Conservation (phyloP, 2,113 vertebrate genomes). For the Myrmecobius fasciatus region DNA sequence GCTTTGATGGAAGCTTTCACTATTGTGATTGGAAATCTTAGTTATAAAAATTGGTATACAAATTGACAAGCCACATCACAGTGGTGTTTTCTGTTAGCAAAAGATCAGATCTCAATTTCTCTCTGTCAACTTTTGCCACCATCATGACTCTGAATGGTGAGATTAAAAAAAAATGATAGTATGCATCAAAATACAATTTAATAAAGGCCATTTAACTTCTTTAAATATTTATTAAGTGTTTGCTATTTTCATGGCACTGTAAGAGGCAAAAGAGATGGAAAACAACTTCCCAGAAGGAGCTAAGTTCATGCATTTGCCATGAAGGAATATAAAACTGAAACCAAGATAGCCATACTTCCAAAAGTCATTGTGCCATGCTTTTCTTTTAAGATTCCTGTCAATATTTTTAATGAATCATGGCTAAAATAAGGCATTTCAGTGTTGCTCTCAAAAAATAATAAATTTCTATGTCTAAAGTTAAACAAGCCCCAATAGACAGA, state of each 20-base stretch:
- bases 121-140: background rate
- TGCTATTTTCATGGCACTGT: background rate
- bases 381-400: constrained; percentile 37
- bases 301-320: constrained; percentile 8
- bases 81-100: constrained; percentile 26
- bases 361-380: constrained; percentile 59
- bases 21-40: constrained; percentile 8
- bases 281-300: background rate
- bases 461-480: constrained; percentile 41
- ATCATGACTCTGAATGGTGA: constrained; percentile 42
- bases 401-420: constrained; percentile 25
- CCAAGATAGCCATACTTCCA: constrained; percentile 26
- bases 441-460: background rate
- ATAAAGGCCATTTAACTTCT: background rate
- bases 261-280: background rate
- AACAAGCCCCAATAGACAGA: constrained; percentile 18
- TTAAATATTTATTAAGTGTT: background rate
- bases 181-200: background rate
- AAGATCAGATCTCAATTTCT: constrained; percentile 12
- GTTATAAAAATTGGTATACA: constrained; percentile 35
- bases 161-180: background rate
- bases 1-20: constrained; percentile 1
- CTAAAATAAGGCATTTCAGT: background rate
- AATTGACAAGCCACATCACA: constrained; percentile 16
- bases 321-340: constrained; percentile 40